These are phyloP conservation scores for Forbesichthys papilliferus DNA, from an alignment of 2,113 vertebrate species.

Conservation along the genomic window DNA sequence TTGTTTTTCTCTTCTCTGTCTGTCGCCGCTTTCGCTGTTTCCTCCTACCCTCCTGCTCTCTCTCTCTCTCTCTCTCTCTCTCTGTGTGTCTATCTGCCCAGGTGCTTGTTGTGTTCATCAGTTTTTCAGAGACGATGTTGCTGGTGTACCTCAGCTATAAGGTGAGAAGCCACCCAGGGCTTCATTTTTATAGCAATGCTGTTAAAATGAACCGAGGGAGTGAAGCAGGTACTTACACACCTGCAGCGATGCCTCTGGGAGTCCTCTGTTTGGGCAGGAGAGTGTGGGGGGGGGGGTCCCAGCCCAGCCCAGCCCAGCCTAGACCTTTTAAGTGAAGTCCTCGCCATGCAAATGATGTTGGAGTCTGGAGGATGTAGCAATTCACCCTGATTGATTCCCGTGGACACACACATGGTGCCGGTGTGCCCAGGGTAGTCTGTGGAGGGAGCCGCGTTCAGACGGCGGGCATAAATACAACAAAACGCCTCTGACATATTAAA, in stretches of 20 bases:
- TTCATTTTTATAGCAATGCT: no score
- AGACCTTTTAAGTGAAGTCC: constrained; percentile 61
- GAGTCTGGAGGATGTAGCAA: constrained; percentile 54
- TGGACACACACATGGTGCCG: constrained; percentile 48
- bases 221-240: no score
- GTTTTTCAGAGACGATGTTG: constrained; percentile 84
- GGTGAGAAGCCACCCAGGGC: constrained; percentile 61
- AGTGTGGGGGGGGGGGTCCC: constrained; percentile 34
- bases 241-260: constrained; percentile 4
- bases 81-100: constrained; percentile 42
- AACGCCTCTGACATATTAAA: constrained; percentile 53
- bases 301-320: background rate
- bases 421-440: constrained; percentile 61
- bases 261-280: constrained; percentile 29
- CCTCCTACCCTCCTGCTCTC: constrained; percentile 3
- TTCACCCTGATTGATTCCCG: constrained; percentile 68
- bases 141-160: constrained; percentile 85
- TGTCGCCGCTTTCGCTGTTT: background rate
- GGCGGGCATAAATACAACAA: constrained; percentile 47
- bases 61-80: constrained; percentile 11
- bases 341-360: constrained; percentile 47
- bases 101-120: constrained; percentile 85
- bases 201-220: no score
- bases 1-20: background rate
- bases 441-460: constrained; percentile 45